Percentiles rank a stretch among this genome's conserved stretches.
phyloP scores from a whole-genome alignment of 2,113 vertebrate species.

The Petromus typicus region DNA sequence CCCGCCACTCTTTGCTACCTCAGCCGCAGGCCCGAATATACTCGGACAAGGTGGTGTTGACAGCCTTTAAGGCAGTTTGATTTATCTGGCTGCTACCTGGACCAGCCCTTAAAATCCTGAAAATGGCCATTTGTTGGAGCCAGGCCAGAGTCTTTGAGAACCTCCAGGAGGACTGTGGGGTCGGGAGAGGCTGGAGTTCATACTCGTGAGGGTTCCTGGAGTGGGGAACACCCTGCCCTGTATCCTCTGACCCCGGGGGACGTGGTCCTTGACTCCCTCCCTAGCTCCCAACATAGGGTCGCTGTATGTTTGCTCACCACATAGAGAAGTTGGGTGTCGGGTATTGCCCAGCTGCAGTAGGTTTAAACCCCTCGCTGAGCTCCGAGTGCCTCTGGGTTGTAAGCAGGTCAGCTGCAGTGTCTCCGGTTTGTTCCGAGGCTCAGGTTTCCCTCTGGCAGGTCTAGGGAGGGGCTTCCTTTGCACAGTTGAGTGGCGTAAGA shows the following conservation, averaged over 20 bases:
- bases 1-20: neutral
- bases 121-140: neutral
- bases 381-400: neutral
- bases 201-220: no score
- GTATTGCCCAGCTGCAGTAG: neutral
- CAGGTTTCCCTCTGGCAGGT: constrained; percentile 17
- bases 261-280: rapidly evolving
- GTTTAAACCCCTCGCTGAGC: constrained; percentile 2
- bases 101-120: neutral
- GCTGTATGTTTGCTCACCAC: neutral
- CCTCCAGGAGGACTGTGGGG: neutral
- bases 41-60: neutral
- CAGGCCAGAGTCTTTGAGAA: neutral
- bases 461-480: neutral
- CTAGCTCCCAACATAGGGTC: neutral
- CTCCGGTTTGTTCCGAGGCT: constrained; percentile 31
- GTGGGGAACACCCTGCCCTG: neutral
- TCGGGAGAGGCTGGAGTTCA: neutral
- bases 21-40: neutral
- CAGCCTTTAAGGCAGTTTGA: neutral
- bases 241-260: neutral
- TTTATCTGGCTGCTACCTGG: neutral
- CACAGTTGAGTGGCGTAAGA: neutral
- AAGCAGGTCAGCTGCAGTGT: constrained; percentile 47
- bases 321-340: neutral